Conservation (phyloP, 2,113 vertebrate species). For the Hippocampus comes region DNA sequence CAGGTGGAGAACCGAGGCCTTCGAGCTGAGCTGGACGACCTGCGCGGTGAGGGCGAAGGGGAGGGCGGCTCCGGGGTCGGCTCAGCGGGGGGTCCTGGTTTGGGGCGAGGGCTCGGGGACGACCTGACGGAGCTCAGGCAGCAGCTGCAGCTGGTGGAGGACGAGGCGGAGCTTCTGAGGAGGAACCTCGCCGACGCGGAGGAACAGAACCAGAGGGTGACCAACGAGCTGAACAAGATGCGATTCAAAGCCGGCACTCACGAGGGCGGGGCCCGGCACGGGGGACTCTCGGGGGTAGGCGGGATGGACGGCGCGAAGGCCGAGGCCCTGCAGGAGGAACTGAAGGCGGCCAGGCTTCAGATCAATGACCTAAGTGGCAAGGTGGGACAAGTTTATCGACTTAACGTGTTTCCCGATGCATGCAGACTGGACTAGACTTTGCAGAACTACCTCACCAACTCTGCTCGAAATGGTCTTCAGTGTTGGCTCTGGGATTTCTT, state of each 20-base stretch:
- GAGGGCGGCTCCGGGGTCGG: slow-evolving; percentile 66
- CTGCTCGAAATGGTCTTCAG: too few relatives aligned
- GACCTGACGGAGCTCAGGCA: slow-evolving; percentile 90
- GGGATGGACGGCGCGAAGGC: slow-evolving; percentile 76
- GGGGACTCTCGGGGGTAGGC: slow-evolving; percentile 37
- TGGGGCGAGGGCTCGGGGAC: slow-evolving; percentile 81
- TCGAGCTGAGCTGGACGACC: slow-evolving; percentile 91
- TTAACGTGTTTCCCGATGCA: neutral
- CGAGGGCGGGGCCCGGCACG: slow-evolving; percentile 77
- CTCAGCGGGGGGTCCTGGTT: slow-evolving; percentile 69
- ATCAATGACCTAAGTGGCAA: slow-evolving; percentile 96
- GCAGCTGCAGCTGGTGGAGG: slow-evolving; percentile 94
- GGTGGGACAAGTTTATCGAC: slow-evolving; percentile 36
- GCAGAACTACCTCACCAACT: neutral
- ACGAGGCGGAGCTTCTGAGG: slow-evolving; percentile 91
- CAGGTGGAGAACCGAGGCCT: slow-evolving; percentile 89
- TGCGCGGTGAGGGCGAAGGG: slow-evolving; percentile 84
- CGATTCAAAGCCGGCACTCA: slow-evolving; percentile 87
- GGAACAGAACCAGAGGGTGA: slow-evolving; percentile 91
- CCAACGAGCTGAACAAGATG: slow-evolving; percentile 86
- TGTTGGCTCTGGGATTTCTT: too few relatives aligned
- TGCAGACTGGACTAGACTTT: neutral
- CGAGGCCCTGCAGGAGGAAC: slow-evolving; percentile 89
- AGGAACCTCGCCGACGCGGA: slow-evolving; percentile 89
- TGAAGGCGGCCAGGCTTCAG: slow-evolving; percentile 90